Percentiles rank a stretch among this genome's conserved stretches.
phyloP scores from a whole-genome alignment of 2,888 invertebrate species.

The Himalopsyche japonica region DNA sequence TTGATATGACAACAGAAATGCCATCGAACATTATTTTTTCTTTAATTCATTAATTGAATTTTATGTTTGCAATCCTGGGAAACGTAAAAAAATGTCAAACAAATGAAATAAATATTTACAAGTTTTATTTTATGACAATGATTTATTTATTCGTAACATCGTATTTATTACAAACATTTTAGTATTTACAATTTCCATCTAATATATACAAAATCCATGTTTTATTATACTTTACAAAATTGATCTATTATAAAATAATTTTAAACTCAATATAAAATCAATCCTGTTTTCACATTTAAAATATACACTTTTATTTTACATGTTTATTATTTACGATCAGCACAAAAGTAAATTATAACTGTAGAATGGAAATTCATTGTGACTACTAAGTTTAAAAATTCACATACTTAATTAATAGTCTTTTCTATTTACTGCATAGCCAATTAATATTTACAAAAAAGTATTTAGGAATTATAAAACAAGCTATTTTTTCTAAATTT shows the following conservation, averaged over 20 bases:
- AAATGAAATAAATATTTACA: not conserved
- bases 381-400: not conserved
- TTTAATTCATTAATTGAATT: too few relatives aligned
- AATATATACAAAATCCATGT: constrained; percentile 4
- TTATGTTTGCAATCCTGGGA: too few relatives aligned
- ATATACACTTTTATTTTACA: not conserved
- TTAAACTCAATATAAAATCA: not conserved
- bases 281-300: not conserved
- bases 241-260: not conserved
- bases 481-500: not conserved
- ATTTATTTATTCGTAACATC: constrained; percentile 25
- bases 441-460: not conserved
- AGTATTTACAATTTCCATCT: constrained; percentile 3
- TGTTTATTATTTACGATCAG: not conserved
- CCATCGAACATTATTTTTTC: too few relatives aligned
- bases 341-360: not conserved
- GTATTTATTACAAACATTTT: constrained; percentile 31
- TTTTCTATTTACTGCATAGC: not conserved
- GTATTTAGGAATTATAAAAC: not conserved
- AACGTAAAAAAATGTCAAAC: not conserved
- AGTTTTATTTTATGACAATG: not conserved
- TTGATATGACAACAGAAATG: too few relatives aligned
- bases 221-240: not conserved
- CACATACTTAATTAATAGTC: not conserved
- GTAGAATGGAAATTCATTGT: not conserved